These are phyloP conservation scores for Anastatus disparis DNA, from an alignment of 1,140 invertebrate genomes.

Conservation along the genomic window DNA sequence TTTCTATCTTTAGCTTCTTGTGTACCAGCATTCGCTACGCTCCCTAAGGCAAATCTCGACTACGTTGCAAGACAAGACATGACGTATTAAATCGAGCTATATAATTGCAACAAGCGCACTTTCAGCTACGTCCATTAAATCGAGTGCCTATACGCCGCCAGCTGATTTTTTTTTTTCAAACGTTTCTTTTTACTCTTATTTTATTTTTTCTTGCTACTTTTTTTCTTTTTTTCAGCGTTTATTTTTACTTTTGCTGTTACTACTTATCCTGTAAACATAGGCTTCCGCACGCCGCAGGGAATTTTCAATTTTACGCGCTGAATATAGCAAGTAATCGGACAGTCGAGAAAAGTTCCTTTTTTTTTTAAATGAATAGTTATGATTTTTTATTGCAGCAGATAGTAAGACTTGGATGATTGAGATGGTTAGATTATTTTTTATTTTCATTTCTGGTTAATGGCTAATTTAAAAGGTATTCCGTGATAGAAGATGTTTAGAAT, in stretches of 20 bases:
- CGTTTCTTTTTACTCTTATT: not conserved
- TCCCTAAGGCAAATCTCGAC: not conserved
- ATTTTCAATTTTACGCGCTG: conserved; percentile 26
- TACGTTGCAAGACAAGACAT: conserved; percentile 7
- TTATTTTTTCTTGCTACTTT: not conserved
- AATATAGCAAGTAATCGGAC: not conserved
- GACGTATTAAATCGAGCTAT: conserved; percentile 14
- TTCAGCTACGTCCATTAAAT: conserved; percentile 18
- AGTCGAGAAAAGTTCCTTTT: not conserved
- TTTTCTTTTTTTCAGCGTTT: too few species aligned
- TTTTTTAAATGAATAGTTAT: too few species aligned
- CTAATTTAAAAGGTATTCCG: too few species aligned
- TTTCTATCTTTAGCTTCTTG: not conserved
- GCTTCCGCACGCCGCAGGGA: not conserved
- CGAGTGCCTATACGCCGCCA: not conserved
- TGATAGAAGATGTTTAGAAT: too few species aligned
- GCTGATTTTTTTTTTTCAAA: not conserved
- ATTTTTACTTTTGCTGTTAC: not conserved
- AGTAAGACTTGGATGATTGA: too few species aligned
- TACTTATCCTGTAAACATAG: conserved; percentile 24
- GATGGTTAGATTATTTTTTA: too few species aligned
- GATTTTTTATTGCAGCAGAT: too few species aligned
- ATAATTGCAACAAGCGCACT: conserved; percentile 8
- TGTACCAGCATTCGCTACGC: not conserved
- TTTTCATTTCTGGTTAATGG: too few species aligned